Evolutionary conservation across 1,140 invertebrate species (phyloP).

Genomic region (Ceratina australensis): DNA sequence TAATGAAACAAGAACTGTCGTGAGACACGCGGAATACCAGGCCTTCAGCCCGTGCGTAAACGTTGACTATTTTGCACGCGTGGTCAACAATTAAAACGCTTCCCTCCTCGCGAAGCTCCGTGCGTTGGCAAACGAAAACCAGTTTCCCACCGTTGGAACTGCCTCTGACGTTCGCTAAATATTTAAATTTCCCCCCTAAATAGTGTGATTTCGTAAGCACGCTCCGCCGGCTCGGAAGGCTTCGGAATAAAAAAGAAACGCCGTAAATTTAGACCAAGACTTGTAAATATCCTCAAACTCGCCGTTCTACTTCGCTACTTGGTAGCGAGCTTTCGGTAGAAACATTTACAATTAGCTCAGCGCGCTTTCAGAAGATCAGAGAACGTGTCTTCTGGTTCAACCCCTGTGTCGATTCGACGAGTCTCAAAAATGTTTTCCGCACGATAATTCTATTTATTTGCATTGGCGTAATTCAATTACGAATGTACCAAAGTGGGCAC

Average conservation of each 20-base stretch:
- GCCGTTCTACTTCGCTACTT: too few species aligned
- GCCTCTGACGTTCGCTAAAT: constrained; percentile 40
- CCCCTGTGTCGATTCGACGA: too few species aligned
- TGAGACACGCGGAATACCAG: too few species aligned
- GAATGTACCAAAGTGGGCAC: too few species aligned
- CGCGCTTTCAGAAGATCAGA: too few species aligned
- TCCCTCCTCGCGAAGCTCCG: not conserved
- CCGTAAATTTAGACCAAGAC: not conserved
- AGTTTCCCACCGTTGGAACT: constrained; percentile 20
- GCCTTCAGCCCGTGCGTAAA: not conserved
- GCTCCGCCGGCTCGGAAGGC: not conserved
- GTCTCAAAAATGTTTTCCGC: too few species aligned
- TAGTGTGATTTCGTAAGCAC: constrained; percentile 30
- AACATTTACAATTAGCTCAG: not conserved
- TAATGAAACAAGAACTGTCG: too few species aligned
- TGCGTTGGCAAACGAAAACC: constrained; percentile 36
- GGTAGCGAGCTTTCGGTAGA: not conserved
- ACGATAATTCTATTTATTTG: too few species aligned
- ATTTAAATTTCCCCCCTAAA: constrained; percentile 35
- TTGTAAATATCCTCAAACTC: not conserved
- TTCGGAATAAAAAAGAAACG: constrained; percentile 12
- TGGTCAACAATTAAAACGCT: constrained; percentile 36
- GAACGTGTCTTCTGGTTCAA: too few species aligned
- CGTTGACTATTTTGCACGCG: not conserved
- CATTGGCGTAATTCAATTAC: too few species aligned